A percentile compares a stretch with the other conserved stretches of the same genome.
Evolutionary conservation across 2,113 vertebrate species (phyloP).

Genomic region (Parus major): DNA sequence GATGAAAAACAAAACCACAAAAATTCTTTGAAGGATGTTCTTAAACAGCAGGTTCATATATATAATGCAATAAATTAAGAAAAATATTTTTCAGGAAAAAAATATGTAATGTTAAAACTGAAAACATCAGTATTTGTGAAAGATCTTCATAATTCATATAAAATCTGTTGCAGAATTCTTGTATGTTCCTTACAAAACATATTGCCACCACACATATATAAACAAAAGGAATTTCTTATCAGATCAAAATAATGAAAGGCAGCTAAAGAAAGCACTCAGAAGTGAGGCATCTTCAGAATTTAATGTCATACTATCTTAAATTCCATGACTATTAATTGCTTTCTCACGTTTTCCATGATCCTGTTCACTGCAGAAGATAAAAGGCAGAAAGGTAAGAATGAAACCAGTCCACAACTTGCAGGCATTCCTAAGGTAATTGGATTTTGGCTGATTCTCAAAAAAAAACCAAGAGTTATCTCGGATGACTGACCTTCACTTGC

Average conservation of each 20-base stretch:
- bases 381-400: not conserved
- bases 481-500: not conserved
- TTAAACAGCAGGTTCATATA: not conserved
- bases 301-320: not conserved
- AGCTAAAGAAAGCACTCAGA: not conserved
- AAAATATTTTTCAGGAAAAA: not conserved
- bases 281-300: not conserved
- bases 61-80: not conserved
- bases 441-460: not conserved
- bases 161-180: not conserved
- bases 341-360: not conserved
- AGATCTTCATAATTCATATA: not conserved
- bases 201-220: not conserved
- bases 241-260: not conserved
- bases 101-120: not conserved
- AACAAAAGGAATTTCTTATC: not conserved
- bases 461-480: not conserved
- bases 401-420: not conserved
- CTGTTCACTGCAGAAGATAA: not conserved
- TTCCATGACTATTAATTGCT: not conserved
- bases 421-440: not conserved
- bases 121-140: not conserved
- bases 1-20: not conserved
- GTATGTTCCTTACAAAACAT: not conserved
- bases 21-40: not conserved